Base-by-base conservation (phyloP, 2,888 invertebrate species). In the Leucophenga maculata region DNA sequence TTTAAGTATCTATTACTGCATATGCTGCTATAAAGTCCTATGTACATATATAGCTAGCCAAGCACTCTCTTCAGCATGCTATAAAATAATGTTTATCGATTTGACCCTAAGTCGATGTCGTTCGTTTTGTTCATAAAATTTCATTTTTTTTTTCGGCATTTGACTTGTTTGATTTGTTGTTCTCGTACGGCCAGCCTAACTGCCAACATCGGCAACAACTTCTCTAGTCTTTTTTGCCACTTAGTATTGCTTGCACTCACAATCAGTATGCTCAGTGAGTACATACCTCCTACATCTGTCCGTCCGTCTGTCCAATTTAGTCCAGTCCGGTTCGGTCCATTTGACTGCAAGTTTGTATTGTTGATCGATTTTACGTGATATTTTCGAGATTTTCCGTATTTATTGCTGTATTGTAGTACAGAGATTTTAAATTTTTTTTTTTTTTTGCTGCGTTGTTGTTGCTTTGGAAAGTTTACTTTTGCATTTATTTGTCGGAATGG, bases 321-420 rank as follows among this genome's bases (percentile, higher is more conserved):
- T 26, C 2, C 26, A 4, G 39, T 39, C 39, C 39, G 52, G 39
- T 68, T 69, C 77, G 80, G 76, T 31, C 78, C 79, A 83, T 81
- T 81, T 76, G 76, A 77, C 74, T 84, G 86, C 86, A 84, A 86
- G 86, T 85, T 85, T 86, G 85, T 86, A 85, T 85, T 86, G 85
- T 85, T 86, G 86, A 86, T 86, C 86, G 86, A 86, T 86, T 86
- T 86, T 86, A 86, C 86, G 86, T 86, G 86, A 86, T 86, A 85
- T 86, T 86, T 86, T 83, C 79, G 81, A 86, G 84, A 83, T 86
- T 85, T 86, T 83, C 80, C 78, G 86, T 84, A 86, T 85, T 85
- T 86, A 85, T 83, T 77, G 77, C 78, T 76, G 74, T n/a, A n/a
- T 68, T 65, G 73, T 65, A 72, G 68, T 68, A 69, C 71, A 65